A percentile compares a stretch with the other conserved stretches of the same genome.
phyloP scores from a whole-genome alignment of 2,797 vertebrate genomes.

The Ptychadena robeensis region DNA sequence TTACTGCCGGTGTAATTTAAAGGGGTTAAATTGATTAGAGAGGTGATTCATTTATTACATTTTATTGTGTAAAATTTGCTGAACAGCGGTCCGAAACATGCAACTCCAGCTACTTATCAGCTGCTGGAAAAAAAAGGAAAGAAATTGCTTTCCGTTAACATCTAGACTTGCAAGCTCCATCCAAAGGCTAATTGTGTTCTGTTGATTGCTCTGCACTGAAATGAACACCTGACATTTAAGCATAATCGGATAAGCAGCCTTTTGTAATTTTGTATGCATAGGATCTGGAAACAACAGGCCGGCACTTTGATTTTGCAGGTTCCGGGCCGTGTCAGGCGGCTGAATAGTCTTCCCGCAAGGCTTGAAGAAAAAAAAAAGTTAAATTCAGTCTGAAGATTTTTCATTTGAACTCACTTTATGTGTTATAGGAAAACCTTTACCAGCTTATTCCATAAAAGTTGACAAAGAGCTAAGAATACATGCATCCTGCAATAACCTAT shows the following conservation, averaged over 20 bases:
- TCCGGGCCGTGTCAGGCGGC: neutral
- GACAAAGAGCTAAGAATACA: too few species aligned
- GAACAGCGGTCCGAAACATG: slow-evolving; percentile 28
- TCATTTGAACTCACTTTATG: neutral
- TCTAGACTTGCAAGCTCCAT: slow-evolving; percentile 33
- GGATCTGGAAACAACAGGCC: slow-evolving; percentile 30
- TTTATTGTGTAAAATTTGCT: slow-evolving; percentile 39
- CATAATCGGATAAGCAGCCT: slow-evolving; percentile 43
- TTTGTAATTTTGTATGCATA: slow-evolving; percentile 34
- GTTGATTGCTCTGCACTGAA: slow-evolving; percentile 43
- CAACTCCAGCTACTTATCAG: slow-evolving; percentile 44
- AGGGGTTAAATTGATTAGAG: slow-evolving; percentile 30
- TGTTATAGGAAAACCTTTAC: neutral
- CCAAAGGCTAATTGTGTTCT: slow-evolving; percentile 55
- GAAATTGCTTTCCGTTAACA: slow-evolving; percentile 51
- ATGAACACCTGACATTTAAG: slow-evolving; percentile 55
- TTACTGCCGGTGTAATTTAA: neutral
- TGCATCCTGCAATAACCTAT: too few species aligned
- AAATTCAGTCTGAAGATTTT: neutral
- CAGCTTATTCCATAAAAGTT: neutral
- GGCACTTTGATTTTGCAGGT: neutral
- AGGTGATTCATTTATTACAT: slow-evolving; percentile 33
- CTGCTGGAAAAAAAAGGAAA: slow-evolving; percentile 23
- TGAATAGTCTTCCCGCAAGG: neutral
- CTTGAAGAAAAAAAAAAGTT: neutral